Evolutionary conservation across 2,797 vertebrate species (phyloP).

Genomic region (Rhinophrynus dorsalis): DNA sequence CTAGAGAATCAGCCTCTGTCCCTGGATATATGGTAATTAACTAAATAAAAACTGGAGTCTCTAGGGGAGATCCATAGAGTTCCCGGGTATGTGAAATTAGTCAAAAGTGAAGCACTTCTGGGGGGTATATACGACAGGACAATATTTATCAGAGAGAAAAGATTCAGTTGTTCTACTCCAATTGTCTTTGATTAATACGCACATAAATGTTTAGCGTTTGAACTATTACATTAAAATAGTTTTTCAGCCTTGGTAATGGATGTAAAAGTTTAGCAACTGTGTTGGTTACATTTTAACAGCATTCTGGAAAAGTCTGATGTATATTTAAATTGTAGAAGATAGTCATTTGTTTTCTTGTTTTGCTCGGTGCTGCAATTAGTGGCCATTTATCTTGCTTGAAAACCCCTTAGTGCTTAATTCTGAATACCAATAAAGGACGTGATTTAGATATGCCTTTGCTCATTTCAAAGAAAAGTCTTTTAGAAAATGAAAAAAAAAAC

Average conservation of each 20-base stretch:
- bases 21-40: too few relatives aligned
- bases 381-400: constrained; percentile 25
- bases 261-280: constrained; percentile 4
- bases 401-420: constrained; percentile 35
- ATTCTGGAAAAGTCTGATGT: constrained; percentile 25
- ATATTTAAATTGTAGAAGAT: constrained; percentile 32
- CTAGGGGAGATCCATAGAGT: too few relatives aligned
- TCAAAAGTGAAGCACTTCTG: too few relatives aligned
- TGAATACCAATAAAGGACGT: constrained; percentile 31
- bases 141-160: too few relatives aligned
- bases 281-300: constrained; percentile 37
- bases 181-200: too few relatives aligned
- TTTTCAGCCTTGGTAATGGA: background rate
- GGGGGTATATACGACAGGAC: too few relatives aligned
- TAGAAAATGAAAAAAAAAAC: background rate
- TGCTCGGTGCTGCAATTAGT: constrained; percentile 19
- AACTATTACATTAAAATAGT: constrained; percentile 4
- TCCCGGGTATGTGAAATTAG: too few relatives aligned
- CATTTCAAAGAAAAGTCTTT: constrained; percentile 38
- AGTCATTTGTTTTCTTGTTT: constrained; percentile 40
- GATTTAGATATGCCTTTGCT: constrained; percentile 22
- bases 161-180: too few relatives aligned
- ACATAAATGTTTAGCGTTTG: too few relatives aligned
- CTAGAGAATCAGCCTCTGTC: too few relatives aligned
- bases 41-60: too few relatives aligned